Base-by-base conservation (phyloP, 2,797 vertebrate species). In the Spea hammondii region DNA sequence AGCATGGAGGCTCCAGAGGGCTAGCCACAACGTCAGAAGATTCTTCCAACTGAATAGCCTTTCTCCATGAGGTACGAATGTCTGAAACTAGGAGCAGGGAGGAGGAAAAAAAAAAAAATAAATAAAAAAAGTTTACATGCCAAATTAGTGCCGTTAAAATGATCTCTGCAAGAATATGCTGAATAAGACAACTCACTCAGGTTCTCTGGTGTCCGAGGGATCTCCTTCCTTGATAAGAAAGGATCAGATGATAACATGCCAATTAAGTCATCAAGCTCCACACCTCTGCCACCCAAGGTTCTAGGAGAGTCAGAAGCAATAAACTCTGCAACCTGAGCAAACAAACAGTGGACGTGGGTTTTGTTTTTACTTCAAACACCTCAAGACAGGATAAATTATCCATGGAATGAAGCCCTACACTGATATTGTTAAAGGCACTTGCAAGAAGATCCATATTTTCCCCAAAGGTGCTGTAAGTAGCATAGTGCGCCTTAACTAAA, bases 181-280 rank as follows among this genome's bases (percentile, higher is more conserved):
- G 51, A 11, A 53, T 53, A 53, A 53, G 12, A 13, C 6, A 78
- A 89, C 91, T 92, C 87, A 98, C 96, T 88, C 78, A 98, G 86
- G 79, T 93, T 94, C 85, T 98, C 96, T 57, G 97, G 96, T 65
- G 96, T 98, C 44, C 92, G 92, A 6, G 92, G 90, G 76, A 98
- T 89, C 86, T 96, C 91, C 17, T 92, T 95, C 74, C 84, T 92
- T 4, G 93, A 85, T 78, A 93, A 86, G 87, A 98, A 97, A 0
- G 96, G 94, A 82, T 96, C 89, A 65, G 84, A 88, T 65, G 44
- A 17, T 17, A 96, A 84, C 14, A 83, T 88, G 11, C 72, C 83
- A 17, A 95, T 83, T 9, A 94, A 84, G 7, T 89, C 87, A 12
- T 93, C 92, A 66, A 96, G 86, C 9, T 89, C 79, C 66, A 88